These are phyloP conservation scores for Caradrina kadenii DNA, from an alignment of 2,888 invertebrate species.

Conservation along the genomic window DNA sequence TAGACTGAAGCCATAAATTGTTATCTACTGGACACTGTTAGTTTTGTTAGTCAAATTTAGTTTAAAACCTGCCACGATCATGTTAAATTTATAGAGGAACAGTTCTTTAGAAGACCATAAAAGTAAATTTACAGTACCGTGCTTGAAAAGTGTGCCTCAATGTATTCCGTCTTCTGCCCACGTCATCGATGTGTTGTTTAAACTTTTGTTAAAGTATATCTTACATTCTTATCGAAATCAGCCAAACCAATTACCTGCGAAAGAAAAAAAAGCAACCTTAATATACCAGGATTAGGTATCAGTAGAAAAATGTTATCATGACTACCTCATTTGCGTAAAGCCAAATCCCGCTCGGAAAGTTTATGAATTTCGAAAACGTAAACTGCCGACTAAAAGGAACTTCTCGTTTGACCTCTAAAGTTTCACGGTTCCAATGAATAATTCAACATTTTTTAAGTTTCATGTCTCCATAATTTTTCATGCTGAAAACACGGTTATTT, in stretches of 20 bases:
- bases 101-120: conserved; percentile 27
- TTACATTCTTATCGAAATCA: conserved; percentile 20
- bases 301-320: conserved; percentile 25
- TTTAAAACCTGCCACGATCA: conserved; percentile 27
- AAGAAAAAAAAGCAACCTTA: conserved; percentile 18
- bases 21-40: conserved; percentile 38
- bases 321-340: conserved; percentile 33
- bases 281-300: background rate
- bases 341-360: conserved; percentile 22
- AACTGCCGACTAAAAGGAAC: conserved; percentile 37
- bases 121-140: conserved; percentile 14
- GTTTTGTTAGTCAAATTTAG: conserved; percentile 50
- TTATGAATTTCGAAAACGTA: conserved; percentile 32
- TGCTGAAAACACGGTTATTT: conserved; percentile 48
- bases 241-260: conserved; percentile 44
- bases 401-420: conserved; percentile 58
- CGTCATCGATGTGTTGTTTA: background rate
- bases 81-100: conserved; percentile 41
- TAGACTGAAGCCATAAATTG: conserved; percentile 40
- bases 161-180: conserved; percentile 21
- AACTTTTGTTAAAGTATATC: conserved; percentile 25
- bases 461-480: conserved; percentile 54
- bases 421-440: conserved; percentile 58
- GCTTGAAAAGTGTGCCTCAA: background rate
- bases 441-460: conserved; percentile 56